A percentile compares a stretch with the other conserved stretches of the same genome.
Evolutionary conservation across 1,140 invertebrate genomes (phyloP).

Genomic region (Sesamia nonagrioides): DNA sequence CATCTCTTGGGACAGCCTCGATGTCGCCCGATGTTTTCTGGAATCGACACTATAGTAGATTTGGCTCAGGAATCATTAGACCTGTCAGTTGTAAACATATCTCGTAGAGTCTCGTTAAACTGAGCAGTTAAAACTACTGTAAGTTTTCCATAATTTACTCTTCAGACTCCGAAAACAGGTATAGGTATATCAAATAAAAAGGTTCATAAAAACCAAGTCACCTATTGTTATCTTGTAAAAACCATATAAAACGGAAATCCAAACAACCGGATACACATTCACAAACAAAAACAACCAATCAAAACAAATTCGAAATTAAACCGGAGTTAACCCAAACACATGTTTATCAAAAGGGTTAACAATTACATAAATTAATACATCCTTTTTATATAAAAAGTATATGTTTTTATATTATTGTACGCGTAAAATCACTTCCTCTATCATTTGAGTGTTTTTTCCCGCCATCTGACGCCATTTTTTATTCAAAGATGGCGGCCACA

Average conservation of each 20-base stretch:
- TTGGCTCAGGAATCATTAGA: too few relatives aligned
- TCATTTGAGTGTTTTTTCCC: constrained; percentile 77
- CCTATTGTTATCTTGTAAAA: constrained; percentile 33
- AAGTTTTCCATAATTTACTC: too few relatives aligned
- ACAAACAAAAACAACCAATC: constrained; percentile 71
- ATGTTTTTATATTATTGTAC: constrained; percentile 62
- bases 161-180: background rate
- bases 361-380: constrained; percentile 86
- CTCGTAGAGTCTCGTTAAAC: too few relatives aligned
- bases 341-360: constrained; percentile 81
- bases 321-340: constrained; percentile 77
- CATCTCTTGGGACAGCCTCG: too few relatives aligned
- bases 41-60: too few relatives aligned
- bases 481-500: constrained; percentile 71
- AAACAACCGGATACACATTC: constrained; percentile 64
- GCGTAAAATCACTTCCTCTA: constrained; percentile 85
- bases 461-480: constrained; percentile 81
- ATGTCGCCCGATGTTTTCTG: too few relatives aligned
- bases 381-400: constrained; percentile 68
- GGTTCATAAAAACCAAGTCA: background rate
- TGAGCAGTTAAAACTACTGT: too few relatives aligned
- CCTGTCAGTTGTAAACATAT: too few relatives aligned
- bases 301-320: constrained; percentile 85
- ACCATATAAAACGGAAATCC: constrained; percentile 62
- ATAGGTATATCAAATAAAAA: background rate